A percentile compares a stretch with the other conserved stretches of the same genome.
Conservation (phyloP, 2,888 invertebrate species). For the Ormia ochracea region DNA sequence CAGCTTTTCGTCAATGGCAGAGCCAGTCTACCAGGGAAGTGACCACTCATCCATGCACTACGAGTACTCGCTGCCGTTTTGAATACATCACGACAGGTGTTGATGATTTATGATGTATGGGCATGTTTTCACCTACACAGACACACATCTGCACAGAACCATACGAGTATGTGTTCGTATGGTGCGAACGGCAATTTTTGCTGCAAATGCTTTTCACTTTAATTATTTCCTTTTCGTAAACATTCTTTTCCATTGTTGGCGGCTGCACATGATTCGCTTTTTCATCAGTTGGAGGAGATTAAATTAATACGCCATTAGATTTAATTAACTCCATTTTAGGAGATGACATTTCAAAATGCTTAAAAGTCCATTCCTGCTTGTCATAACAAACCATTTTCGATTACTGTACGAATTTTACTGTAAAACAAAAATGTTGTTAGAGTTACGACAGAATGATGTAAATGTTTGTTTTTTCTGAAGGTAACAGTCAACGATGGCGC, state of each 20-base stretch:
- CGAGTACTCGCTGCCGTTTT: conserved; percentile 27
- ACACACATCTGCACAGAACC: not conserved
- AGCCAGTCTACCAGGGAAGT: not conserved
- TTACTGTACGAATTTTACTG: not conserved
- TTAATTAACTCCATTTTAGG: not conserved
- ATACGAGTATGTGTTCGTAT: not conserved
- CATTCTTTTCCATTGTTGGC: conserved; percentile 11
- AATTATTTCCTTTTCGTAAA: conserved; percentile 2
- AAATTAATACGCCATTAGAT: not conserved
- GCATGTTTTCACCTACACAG: not conserved
- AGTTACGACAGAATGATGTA: not conserved
- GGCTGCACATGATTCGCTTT: conserved; percentile 14
- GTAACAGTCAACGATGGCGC: no score
- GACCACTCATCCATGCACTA: conserved; percentile 4
- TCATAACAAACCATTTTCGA: not conserved
- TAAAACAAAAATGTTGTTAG: not conserved
- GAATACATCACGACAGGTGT: conserved; percentile 69
- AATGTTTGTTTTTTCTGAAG: no score
- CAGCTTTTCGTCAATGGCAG: conserved; percentile 28
- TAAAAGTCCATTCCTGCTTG: not conserved
- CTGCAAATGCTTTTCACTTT: not conserved
- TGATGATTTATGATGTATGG: conserved; percentile 74
- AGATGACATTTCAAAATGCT: not conserved
- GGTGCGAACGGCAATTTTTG: not conserved
- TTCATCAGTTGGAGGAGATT: not conserved